phyloP scores from a whole-genome alignment of 1,140 invertebrate genomes.

The Megalopta genalis region DNA sequence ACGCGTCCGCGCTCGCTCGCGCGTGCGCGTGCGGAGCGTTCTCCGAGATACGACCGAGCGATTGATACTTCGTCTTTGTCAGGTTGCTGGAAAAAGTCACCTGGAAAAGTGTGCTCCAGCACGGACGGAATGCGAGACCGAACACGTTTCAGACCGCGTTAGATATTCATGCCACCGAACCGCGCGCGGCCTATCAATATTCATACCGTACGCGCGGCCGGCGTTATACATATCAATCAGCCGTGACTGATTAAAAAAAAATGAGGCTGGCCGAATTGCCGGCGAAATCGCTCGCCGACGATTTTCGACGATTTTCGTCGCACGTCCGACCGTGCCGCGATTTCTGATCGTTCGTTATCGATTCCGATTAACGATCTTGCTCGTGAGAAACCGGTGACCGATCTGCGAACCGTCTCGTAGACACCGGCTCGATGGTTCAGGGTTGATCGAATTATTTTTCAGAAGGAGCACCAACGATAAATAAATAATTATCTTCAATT shows the following conservation, averaged over 20 bases:
- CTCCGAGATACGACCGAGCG: background rate
- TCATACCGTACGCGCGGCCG: slow-evolving; percentile 44
- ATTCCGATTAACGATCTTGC: too few species aligned
- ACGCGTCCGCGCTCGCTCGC: too few species aligned
- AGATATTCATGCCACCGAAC: slow-evolving; percentile 49
- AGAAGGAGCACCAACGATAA: too few species aligned
- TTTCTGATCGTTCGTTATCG: background rate
- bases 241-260: slow-evolving; percentile 43
- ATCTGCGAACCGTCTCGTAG: too few species aligned
- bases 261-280: slow-evolving; percentile 39
- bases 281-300: slow-evolving; percentile 11
- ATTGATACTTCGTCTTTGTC: slow-evolving; percentile 4
- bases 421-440: too few species aligned
- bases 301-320: slow-evolving; percentile 26
- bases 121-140: slow-evolving; percentile 15
- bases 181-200: slow-evolving; percentile 56
- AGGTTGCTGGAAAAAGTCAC: slow-evolving; percentile 3
- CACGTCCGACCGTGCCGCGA: background rate
- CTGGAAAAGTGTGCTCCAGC: slow-evolving; percentile 8
- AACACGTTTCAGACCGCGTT: slow-evolving; percentile 27
- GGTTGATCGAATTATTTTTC: too few species aligned
- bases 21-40: background rate
- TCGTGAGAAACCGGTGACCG: too few species aligned
- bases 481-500: too few species aligned
- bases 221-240: slow-evolving; percentile 51